These are phyloP conservation scores for Ciconia maguari DNA, from an alignment of 2,113 vertebrate species.

Conservation along the genomic window DNA sequence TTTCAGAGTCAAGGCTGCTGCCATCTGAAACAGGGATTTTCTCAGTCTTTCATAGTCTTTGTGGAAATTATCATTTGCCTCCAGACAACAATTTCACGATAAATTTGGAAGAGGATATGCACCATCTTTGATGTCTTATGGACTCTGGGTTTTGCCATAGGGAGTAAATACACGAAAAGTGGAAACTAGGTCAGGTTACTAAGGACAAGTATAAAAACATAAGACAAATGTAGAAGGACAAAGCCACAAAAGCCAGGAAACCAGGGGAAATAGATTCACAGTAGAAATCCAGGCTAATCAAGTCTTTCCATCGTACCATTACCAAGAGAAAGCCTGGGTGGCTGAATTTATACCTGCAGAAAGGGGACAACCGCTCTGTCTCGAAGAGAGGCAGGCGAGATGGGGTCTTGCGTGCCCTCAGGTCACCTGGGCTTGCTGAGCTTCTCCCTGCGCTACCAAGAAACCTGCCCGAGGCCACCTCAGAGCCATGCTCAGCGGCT, in stretches of 20 bases:
- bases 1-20: background rate
- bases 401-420: rapidly evolving
- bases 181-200: conserved; percentile 11
- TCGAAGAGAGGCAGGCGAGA: background rate
- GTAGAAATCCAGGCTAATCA: background rate
- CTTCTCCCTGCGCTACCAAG: rapidly evolving
- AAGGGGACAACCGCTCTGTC: background rate
- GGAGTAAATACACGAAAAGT: background rate
- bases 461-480: rapidly evolving
- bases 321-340: background rate
- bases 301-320: rapidly evolving
- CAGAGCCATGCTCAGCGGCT: rapidly evolving
- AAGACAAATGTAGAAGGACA: background rate
- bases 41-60: background rate
- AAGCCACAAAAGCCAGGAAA: background rate
- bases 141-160: background rate
- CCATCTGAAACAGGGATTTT: background rate
- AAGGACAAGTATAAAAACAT: background rate
- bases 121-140: background rate
- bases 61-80: background rate
- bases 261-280: background rate
- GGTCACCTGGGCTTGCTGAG: background rate
- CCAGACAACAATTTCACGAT: background rate
- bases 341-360: background rate
- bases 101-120: background rate